Evolutionary conservation across 2,113 vertebrate genomes (phyloP).

Genomic region (Sterna hirundo): DNA sequence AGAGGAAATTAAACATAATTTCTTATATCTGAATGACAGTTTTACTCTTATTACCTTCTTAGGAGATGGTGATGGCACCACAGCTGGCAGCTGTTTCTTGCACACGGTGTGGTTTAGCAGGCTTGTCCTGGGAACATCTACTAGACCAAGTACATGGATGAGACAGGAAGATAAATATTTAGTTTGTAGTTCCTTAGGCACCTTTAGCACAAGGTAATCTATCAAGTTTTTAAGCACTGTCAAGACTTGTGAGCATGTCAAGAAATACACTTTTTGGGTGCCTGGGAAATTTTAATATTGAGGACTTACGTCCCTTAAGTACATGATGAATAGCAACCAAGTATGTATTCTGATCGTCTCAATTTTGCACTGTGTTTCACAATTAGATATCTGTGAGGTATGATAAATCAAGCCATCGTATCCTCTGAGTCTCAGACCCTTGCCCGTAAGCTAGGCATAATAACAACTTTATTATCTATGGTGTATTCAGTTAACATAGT

Average conservation of each 20-base stretch:
- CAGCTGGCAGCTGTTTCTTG: background rate
- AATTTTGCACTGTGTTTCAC: background rate
- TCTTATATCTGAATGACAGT: background rate
- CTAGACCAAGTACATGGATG: background rate
- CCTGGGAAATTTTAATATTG: background rate
- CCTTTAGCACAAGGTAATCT: background rate
- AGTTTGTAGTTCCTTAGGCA: background rate
- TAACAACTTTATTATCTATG: background rate
- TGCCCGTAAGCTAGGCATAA: background rate
- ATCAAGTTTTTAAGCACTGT: background rate
- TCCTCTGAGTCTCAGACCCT: background rate
- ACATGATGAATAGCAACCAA: background rate
- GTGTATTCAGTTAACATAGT: background rate
- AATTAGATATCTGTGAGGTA: background rate
- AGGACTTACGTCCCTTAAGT: background rate
- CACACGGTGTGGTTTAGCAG: background rate
- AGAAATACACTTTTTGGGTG: background rate
- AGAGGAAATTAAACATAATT: constrained; percentile 3
- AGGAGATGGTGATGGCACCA: background rate
- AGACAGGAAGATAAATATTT: constrained; percentile 15
- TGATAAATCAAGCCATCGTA: background rate
- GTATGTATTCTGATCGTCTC: background rate
- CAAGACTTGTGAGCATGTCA: background rate
- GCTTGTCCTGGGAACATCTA: background rate
- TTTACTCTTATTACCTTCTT: background rate